These are phyloP conservation scores for Glyphotaelius pellucidus DNA, from an alignment of 2,888 invertebrate genomes.

Conservation along the genomic window DNA sequence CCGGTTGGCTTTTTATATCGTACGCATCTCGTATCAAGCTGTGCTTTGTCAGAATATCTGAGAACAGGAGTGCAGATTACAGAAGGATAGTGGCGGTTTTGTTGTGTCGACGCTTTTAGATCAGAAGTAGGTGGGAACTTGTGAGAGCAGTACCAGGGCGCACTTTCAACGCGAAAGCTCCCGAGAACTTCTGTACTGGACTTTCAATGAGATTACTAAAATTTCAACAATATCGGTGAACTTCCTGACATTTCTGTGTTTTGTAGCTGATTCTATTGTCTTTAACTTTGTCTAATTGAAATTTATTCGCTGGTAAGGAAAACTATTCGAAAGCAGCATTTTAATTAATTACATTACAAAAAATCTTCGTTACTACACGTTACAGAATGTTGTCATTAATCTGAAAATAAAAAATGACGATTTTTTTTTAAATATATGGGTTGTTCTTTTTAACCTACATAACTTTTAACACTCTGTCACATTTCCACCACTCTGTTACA, in stretches of 20 bases:
- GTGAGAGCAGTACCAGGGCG: not conserved
- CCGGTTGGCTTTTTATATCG: not conserved
- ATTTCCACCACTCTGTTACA: too few species aligned
- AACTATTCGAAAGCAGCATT: not conserved
- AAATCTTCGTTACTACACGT: too few species aligned
- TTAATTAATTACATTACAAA: not conserved
- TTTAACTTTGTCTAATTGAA: not conserved
- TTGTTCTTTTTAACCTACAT: too few species aligned
- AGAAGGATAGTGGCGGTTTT: slow-evolving; percentile 28
- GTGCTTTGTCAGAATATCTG: slow-evolving; percentile 20
- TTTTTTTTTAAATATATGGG: too few species aligned
- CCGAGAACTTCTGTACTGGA: not conserved
- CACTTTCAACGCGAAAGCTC: not conserved
- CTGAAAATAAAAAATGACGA: too few species aligned
- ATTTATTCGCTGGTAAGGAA: not conserved
- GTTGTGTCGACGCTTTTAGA: slow-evolving; percentile 47
- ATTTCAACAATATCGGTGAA: not conserved
- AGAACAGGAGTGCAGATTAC: slow-evolving; percentile 26
- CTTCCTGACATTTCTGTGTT: not conserved
- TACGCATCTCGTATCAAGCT: slow-evolving; percentile 21
- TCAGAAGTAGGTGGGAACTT: not conserved
- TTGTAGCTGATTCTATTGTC: not conserved
- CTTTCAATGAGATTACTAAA: not conserved
- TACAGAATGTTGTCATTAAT: too few species aligned
- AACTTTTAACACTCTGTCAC: too few species aligned